A percentile compares a stretch with the other conserved stretches of the same genome.
phyloP scores from a whole-genome alignment of 2,888 invertebrate species.

The Drosophila kanekoi region DNA sequence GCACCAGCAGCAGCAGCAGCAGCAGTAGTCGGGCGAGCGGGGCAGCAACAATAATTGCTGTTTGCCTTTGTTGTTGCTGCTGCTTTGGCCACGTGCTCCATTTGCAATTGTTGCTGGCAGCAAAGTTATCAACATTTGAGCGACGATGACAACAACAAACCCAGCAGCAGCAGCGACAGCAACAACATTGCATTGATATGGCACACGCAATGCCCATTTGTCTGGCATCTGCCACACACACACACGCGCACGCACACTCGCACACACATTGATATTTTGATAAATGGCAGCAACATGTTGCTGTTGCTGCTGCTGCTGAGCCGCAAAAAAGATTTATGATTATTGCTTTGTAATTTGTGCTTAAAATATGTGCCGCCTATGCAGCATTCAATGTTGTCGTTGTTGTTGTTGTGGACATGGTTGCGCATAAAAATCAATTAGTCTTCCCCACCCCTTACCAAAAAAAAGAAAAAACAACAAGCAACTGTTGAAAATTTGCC shows the following conservation, averaged over 20 bases:
- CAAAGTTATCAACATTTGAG: slow-evolving; percentile 63
- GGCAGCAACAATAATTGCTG: slow-evolving; percentile 58
- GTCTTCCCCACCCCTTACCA: slow-evolving; percentile 23
- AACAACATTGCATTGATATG: slow-evolving; percentile 59
- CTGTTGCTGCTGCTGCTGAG: slow-evolving; percentile 57
- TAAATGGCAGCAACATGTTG: slow-evolving; percentile 75
- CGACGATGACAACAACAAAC: slow-evolving; percentile 58
- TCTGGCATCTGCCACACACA: slow-evolving; percentile 68
- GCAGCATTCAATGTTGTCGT: slow-evolving; percentile 36
- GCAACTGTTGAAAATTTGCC: slow-evolving; percentile 38
- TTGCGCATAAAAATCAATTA: slow-evolving; percentile 75
- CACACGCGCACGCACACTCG: slow-evolving; percentile 21
- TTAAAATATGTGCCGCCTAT: slow-evolving; percentile 78
- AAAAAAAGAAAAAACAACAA: slow-evolving; percentile 9
- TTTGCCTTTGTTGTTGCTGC: slow-evolving; percentile 40
- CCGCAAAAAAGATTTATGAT: slow-evolving; percentile 80
- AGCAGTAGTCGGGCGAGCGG: slow-evolving; percentile 29
- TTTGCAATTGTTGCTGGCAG: slow-evolving; percentile 59
- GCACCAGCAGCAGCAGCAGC: slow-evolving; percentile 38
- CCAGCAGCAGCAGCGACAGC: slow-evolving; percentile 29
- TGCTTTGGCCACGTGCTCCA: slow-evolving; percentile 69
- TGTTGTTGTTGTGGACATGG: slow-evolving; percentile 39
- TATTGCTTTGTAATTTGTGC: slow-evolving; percentile 80
- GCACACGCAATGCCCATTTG: slow-evolving; percentile 76
- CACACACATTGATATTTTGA: slow-evolving; percentile 60